Evolutionary conservation across 2,888 invertebrate genomes (phyloP).

Genomic region (Blomia tropicalis): DNA sequence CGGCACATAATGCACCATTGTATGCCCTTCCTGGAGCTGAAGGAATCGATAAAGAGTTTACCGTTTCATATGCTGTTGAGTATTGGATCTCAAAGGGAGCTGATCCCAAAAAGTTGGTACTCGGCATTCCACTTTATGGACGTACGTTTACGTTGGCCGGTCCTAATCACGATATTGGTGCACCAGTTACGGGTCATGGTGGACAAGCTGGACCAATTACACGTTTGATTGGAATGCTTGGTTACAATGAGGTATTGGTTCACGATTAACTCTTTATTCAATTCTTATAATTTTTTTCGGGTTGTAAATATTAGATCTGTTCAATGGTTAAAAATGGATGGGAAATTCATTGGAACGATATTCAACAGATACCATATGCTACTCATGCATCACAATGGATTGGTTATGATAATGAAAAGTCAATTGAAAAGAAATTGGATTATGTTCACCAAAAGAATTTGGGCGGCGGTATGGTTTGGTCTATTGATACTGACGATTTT

Average conservation of each 20-base stretch:
- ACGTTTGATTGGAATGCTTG: constrained; percentile 74
- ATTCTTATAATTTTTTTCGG: no score
- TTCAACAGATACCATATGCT: constrained; percentile 76
- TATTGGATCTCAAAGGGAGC: constrained; percentile 29
- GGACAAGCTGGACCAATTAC: constrained; percentile 80
- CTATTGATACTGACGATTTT: constrained; percentile 85
- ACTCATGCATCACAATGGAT: constrained; percentile 80
- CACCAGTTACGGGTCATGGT: constrained; percentile 59
- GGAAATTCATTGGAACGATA: constrained; percentile 84
- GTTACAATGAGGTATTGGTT: constrained; percentile 85
- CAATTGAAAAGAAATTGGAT: constrained; percentile 68
- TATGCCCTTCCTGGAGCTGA: constrained; percentile 62
- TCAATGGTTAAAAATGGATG: constrained; percentile 66
- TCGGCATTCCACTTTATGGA: constrained; percentile 83
- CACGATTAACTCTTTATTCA: no score
- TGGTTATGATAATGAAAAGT: constrained; percentile 67
- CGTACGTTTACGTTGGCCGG: constrained; percentile 68
- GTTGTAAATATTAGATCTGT: no score
- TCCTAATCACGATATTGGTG: constrained; percentile 57
- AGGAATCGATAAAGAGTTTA: constrained; percentile 22
- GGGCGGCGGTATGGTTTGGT: constrained; percentile 89
- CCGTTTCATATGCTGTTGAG: constrained; percentile 24
- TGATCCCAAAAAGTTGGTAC: constrained; percentile 40
- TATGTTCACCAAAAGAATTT: constrained; percentile 72
- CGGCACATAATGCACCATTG: constrained; percentile 75